Evolutionary conservation across 2,888 invertebrate genomes (phyloP), one percentile per base, ranked within the genome.

Genomic region (Hedya salicella): DNA sequence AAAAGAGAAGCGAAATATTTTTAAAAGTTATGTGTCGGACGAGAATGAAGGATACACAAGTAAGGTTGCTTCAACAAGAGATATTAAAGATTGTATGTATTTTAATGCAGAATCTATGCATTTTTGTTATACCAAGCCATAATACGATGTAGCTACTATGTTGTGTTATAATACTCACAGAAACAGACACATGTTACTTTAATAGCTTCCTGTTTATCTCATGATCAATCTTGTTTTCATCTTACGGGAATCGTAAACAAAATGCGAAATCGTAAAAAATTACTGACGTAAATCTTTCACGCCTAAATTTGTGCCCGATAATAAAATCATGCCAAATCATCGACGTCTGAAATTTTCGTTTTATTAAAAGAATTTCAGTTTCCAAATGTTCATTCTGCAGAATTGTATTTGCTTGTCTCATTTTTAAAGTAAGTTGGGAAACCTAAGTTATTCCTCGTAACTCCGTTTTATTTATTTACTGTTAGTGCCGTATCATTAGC

Each of bases 131-230:
- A n/a, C n/a, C n/a, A n/a, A n/a, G n/a, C 25, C 17, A 44, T 13
- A 11, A 0, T 14, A 30, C n/a, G 2, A 13, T 36, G 3, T 25
- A 25, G 16, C 11, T 9, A 14, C 16, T 14, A 36, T 6, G 14
- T 17, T 9, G n/a, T 49, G 32, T 19, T 49, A 56, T 64, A 44
- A 44, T 40, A 50, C 57, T 56, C 49, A 64, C 49, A 49, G 32
- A 64, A 64, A 64, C 36, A 50, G 44, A 44, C 42, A 42, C 44
- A 44, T 64, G 57, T 63, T 57, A 64, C 57, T 64, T 64, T 64
- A 57, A 64, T 49, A 59, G 44, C 64, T 44, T 64, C 64, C 64
- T 52, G 57, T 59, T 64, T 59, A 64, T 64, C 50, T 44, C 64
- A 42, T 59, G 50, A n/a, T 64, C 50, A 64, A 64, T 64, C 50